Conservation (phyloP, 2,113 vertebrate species). For the Protobothrops mucrosquamatus region DNA sequence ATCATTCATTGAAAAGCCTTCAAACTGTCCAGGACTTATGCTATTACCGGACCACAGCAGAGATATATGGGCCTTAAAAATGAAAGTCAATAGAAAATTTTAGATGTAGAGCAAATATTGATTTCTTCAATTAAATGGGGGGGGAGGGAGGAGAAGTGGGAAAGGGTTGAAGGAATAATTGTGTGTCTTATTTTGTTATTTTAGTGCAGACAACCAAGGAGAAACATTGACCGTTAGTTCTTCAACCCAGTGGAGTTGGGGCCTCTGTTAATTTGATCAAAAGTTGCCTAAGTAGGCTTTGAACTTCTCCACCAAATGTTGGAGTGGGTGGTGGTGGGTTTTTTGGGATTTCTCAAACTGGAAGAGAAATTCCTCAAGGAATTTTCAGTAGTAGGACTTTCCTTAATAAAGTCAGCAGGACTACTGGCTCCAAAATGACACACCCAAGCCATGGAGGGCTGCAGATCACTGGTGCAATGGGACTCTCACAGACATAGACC, state of each 20-base stretch:
- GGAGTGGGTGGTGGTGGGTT: too few species aligned
- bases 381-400: too few species aligned
- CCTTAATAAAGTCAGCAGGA: too few species aligned
- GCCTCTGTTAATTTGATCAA: not conserved
- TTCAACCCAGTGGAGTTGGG: not conserved
- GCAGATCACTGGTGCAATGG: too few species aligned
- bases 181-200: not conserved
- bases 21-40: constrained; percentile 49
- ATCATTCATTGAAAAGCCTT: constrained; percentile 49
- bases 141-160: constrained; percentile 16
- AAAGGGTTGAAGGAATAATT: constrained; percentile 41
- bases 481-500: too few species aligned
- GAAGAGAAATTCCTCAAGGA: too few species aligned
- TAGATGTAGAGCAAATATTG: constrained; percentile 57
- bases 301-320: too few species aligned
- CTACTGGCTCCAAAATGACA: too few species aligned
- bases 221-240: not conserved
- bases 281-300: not conserved
- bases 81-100: constrained; percentile 61
- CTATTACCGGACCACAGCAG: not conserved
- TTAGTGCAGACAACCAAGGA: constrained; percentile 3
- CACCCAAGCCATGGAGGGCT: too few species aligned
- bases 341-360: too few species aligned
- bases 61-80: constrained; percentile 55
- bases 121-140: constrained; percentile 53